phyloP scores from a whole-genome alignment of 2,888 invertebrate species.

The Drosophila multiciliata region DNA sequence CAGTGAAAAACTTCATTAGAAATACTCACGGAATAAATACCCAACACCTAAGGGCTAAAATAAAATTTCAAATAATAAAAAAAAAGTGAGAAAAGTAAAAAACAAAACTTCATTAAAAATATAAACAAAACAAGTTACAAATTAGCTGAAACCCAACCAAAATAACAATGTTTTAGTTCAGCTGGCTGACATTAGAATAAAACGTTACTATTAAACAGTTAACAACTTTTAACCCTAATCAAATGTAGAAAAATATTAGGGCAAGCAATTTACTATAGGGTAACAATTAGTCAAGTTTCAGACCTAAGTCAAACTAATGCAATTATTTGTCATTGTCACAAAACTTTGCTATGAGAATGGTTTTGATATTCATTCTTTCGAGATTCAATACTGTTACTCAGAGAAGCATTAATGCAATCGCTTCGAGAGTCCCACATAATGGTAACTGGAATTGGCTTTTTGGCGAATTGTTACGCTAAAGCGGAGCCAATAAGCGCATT shows the following conservation, averaged over 20 bases:
- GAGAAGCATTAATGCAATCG: slow-evolving; percentile 8
- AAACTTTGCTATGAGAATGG: slow-evolving; percentile 14
- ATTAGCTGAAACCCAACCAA: neutral
- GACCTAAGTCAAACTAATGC: neutral
- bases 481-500: slow-evolving; percentile 66
- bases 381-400: neutral
- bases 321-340: neutral
- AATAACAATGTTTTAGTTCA: too few species aligned
- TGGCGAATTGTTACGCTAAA: slow-evolving; percentile 13
- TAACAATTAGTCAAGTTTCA: neutral
- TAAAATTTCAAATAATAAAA: neutral
- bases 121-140: neutral
- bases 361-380: slow-evolving; percentile 9
- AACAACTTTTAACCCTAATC: neutral
- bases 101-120: neutral
- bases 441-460: slow-evolving; percentile 22
- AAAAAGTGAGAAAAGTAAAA: neutral
- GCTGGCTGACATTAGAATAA: neutral
- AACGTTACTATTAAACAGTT: neutral
- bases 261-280: slow-evolving; percentile 2
- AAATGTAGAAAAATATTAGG: neutral
- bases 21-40: slow-evolving; percentile 12
- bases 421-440: slow-evolving; percentile 4
- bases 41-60: neutral
- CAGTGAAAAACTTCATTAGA: slow-evolving; percentile 26